phyloP scores from a whole-genome alignment of 2,113 vertebrate species.

The Hippopotamus amphibius region DNA sequence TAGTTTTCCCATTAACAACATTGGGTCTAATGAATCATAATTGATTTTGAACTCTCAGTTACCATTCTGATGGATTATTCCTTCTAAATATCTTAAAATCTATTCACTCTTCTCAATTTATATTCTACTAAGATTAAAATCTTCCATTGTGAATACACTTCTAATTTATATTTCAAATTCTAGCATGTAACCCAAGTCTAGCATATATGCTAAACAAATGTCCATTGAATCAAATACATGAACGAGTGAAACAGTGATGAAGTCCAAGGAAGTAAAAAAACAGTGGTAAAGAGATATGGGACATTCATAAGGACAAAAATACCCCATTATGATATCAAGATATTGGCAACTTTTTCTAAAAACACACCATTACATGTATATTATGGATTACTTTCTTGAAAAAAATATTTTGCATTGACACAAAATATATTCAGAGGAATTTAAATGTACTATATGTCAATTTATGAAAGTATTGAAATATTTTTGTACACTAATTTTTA shows the following conservation, averaged over 20 bases:
- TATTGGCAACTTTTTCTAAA: neutral
- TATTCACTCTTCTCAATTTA: neutral
- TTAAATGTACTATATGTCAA: neutral
- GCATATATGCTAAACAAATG: neutral
- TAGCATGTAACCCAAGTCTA: neutral
- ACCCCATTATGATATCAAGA: neutral
- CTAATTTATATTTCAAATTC: slow-evolving; percentile 28
- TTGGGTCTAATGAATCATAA: neutral
- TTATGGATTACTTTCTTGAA: neutral
- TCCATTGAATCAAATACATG: neutral
- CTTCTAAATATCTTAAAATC: slow-evolving; percentile 14
- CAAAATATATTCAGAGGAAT: slow-evolving; percentile 5
- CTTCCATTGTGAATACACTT: neutral
- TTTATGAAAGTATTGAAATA: neutral
- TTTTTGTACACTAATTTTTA: neutral
- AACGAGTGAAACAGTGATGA: neutral
- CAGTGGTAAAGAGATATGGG: neutral
- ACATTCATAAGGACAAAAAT: neutral
- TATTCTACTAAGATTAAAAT: neutral
- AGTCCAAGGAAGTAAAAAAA: neutral
- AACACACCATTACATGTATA: neutral
- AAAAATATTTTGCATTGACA: neutral
- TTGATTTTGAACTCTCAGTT: neutral
- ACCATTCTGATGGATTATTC: neutral
- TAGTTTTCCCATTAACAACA: neutral